Base-by-base conservation (phyloP, 2,888 invertebrate species). In the Parnassius smintheus region DNA sequence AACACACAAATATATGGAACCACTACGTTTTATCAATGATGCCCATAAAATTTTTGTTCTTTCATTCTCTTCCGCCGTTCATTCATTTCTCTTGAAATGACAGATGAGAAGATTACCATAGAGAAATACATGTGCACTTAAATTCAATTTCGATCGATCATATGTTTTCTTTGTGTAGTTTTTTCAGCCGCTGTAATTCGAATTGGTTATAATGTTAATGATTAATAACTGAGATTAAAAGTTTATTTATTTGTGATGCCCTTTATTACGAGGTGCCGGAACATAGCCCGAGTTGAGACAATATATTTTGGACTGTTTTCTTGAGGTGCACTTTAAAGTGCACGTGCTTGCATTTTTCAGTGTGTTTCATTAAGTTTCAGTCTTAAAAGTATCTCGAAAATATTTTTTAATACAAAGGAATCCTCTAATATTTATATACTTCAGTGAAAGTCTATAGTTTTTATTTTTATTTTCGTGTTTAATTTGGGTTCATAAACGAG, bases 161-260 rank as follows among this genome's bases (percentile, higher is more conserved):
- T 91, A 91, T 91, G 91, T 91, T 91, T 91, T 91, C 91, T 91
- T 91, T 91, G 91, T 91, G 88, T 89, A 87, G 86, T 85, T 89
- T 88, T 89, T 87, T 89, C 88, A 89, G 89, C 88, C 85, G 86
- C 88, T 89, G 88, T 86, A 85, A 86, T 88, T 90, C 88, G 86
- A 90, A 89, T 86, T 87, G 81, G 84, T 83, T 87, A 83, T 76
- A 77, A 78, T 80, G 75, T 83, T 83, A 78, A 77, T 77, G 74
- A 77, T 75, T 73, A 75, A 68, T 67, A 75, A 64, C 64, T 68
- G 56, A 66, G 46, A 61, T 64, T 70, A 69, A 64, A 61, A 59
- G 59, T 64, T 72, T 59, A 60, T 70, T 67, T 59, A 70, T 70
- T 65, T 68, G 66, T 62, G 57, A n/a, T 62, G 54, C 65, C 54